phyloP scores from a whole-genome alignment of 2,113 vertebrate genomes.

The Microtus oregoni region DNA sequence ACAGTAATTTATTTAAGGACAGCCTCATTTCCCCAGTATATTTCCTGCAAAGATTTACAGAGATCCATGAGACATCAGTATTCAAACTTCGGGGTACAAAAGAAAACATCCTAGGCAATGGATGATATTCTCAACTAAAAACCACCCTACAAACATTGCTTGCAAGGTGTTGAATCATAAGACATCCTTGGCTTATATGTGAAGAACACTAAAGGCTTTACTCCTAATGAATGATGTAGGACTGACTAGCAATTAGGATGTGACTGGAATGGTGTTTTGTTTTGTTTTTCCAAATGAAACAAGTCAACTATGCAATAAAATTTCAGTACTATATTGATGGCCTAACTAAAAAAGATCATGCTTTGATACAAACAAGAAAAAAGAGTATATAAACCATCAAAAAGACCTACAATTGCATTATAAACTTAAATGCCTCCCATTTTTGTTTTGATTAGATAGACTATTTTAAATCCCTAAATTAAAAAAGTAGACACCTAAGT shows the following conservation, averaged over 20 bases:
- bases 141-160: conserved; percentile 37
- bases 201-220: conserved; percentile 68
- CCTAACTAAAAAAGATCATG: conserved; percentile 23
- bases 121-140: conserved; percentile 33
- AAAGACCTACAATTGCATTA: background rate
- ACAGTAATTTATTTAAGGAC: conserved; percentile 19
- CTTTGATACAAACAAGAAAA: background rate
- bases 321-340: conserved; percentile 57
- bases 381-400: background rate
- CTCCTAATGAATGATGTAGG: conserved; percentile 77
- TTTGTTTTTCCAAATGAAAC: conserved; percentile 67
- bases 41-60: conserved; percentile 7
- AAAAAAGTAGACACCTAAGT: background rate
- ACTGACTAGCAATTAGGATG: conserved; percentile 72
- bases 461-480: background rate
- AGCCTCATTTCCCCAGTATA: background rate
- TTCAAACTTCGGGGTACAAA: background rate
- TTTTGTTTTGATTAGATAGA: background rate
- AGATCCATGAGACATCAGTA: background rate
- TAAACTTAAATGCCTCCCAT: background rate
- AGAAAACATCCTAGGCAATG: background rate
- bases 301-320: conserved; percentile 73
- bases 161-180: conserved; percentile 63
- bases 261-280: conserved; percentile 67
- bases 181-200: conserved; percentile 70